Evolutionary conservation across 2,113 vertebrate species (phyloP).

Genomic region (Tapirus terrestris): DNA sequence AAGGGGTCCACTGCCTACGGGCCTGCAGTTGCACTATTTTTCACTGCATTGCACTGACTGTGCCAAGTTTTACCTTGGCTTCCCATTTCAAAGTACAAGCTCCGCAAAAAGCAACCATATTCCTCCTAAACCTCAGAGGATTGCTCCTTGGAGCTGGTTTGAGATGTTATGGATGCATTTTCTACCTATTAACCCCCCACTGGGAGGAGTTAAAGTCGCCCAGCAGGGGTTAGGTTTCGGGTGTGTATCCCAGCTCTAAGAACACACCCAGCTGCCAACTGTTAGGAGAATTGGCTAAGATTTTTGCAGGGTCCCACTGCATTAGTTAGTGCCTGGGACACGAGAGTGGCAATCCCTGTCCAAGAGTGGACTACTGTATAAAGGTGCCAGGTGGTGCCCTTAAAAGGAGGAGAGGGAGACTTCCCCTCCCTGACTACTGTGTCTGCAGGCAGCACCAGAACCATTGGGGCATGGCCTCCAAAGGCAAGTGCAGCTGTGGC

Average conservation of each 20-base stretch:
- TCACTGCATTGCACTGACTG: not conserved
- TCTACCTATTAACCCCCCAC: not conserved
- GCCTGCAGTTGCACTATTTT: not conserved
- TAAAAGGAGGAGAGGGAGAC: not conserved
- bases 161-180: not conserved
- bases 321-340: not conserved
- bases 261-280: not conserved
- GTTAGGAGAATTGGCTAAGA: not conserved
- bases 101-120: not conserved
- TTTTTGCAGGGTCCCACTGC: not conserved
- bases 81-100: not conserved
- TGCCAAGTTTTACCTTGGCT: not conserved
- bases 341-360: not conserved
- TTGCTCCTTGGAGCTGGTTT: not conserved
- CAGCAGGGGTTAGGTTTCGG: not conserved
- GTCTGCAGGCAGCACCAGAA: not conserved
- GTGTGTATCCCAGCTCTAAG: not conserved
- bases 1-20: not conserved
- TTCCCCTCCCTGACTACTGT: not conserved
- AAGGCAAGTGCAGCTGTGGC: not conserved
- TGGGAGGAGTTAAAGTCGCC: not conserved
- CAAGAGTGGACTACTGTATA: not conserved
- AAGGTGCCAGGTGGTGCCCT: not conserved
- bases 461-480: not conserved
- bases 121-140: not conserved